phyloP scores from a whole-genome alignment of 2,113 vertebrate species.

The Mormoops blainvillei region DNA sequence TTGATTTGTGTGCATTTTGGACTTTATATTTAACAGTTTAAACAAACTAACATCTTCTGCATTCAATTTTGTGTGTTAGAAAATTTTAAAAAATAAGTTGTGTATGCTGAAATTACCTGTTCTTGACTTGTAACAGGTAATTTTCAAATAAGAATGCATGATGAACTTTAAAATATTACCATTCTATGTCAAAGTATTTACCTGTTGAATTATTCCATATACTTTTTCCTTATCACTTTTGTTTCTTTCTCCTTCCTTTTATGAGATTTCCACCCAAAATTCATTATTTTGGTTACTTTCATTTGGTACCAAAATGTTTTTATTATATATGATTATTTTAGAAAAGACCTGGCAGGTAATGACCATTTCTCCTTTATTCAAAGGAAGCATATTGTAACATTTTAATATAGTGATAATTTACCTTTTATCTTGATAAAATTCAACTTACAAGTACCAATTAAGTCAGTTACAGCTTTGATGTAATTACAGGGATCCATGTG shows the following conservation, averaged over 20 bases:
- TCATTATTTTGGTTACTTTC: background rate
- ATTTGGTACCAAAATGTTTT: constrained; percentile 29
- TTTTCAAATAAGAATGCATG: constrained; percentile 58
- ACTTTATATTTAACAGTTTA: constrained; percentile 70
- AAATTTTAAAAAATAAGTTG: constrained; percentile 48
- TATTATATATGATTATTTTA: background rate
- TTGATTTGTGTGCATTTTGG: constrained; percentile 68
- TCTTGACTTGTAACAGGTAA: constrained; percentile 57
- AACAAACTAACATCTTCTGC: constrained; percentile 61
- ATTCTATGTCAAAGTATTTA: background rate
- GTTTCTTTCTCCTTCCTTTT: background rate
- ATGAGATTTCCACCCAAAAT: background rate
- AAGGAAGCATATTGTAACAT: background rate
- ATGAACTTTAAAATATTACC: background rate
- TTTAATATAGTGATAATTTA: background rate
- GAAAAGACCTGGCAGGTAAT: background rate
- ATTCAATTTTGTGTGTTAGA: constrained; percentile 30
- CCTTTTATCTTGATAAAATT: background rate
- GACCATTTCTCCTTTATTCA: background rate
- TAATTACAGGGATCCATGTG: background rate
- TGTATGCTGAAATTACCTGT: constrained; percentile 59
- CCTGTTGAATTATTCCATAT: background rate
- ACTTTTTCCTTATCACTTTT: background rate
- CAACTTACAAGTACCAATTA: background rate
- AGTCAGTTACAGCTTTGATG: background rate